phyloP scores from a whole-genome alignment of 2,888 invertebrate genomes.

The Auanema freiburgensis region DNA sequence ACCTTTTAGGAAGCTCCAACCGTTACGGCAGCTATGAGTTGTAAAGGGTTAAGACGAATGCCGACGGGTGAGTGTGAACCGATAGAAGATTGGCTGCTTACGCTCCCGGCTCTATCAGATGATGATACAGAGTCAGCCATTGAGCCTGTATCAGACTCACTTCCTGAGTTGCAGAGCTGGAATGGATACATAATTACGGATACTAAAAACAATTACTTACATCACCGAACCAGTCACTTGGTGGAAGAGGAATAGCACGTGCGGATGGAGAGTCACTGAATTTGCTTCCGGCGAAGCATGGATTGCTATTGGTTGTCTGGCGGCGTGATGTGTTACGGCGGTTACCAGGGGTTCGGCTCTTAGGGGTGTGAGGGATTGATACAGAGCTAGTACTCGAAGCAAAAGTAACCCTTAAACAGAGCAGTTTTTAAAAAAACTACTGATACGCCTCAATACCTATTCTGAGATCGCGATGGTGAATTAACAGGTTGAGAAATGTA shows the following conservation, averaged over 20 bases:
- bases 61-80: neutral
- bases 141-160: neutral
- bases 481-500: too few relatives aligned
- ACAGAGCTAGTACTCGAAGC: too few relatives aligned
- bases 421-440: too few relatives aligned
- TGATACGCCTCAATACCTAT: too few relatives aligned
- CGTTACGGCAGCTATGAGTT: slow-evolving; percentile 22
- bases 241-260: slow-evolving; percentile 21
- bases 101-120: too few relatives aligned
- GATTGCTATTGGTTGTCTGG: too few relatives aligned
- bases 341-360: too few relatives aligned
- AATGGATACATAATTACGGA: neutral
- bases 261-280: slow-evolving; percentile 21
- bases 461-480: too few relatives aligned
- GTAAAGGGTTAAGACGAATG: slow-evolving; percentile 18
- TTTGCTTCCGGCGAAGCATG: slow-evolving; percentile 4
- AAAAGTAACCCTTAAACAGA: too few relatives aligned
- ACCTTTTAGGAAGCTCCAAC: slow-evolving; percentile 3
- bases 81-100: neutral
- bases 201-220: neutral
- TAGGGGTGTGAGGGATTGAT: too few relatives aligned
- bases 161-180: neutral
- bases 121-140: neutral
- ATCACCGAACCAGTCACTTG: slow-evolving; percentile 21
- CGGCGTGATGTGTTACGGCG: too few relatives aligned